Conservation (phyloP, 2,113 vertebrate genomes). For the Syrrhaptes paradoxus region DNA sequence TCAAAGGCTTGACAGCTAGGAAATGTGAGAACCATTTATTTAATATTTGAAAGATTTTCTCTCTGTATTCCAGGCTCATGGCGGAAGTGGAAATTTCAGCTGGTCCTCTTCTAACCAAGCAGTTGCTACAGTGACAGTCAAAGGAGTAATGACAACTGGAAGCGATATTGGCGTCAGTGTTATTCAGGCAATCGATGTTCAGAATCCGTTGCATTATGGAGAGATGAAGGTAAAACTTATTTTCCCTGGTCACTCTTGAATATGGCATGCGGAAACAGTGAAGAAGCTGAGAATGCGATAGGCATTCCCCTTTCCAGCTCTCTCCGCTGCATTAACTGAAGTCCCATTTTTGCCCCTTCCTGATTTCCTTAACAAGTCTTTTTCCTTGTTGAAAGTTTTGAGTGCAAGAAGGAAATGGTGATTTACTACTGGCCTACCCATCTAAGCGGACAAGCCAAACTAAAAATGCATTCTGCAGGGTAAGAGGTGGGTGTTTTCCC, state of each 20-base stretch:
- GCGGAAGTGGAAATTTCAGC: slow-evolving; percentile 95
- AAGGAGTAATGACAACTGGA: slow-evolving; percentile 90
- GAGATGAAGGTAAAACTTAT: slow-evolving; percentile 86
- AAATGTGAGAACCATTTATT: neutral
- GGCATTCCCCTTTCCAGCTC: neutral
- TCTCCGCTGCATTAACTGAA: neutral
- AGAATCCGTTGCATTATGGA: slow-evolving; percentile 87
- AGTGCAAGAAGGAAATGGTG: neutral
- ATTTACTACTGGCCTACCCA: neutral
- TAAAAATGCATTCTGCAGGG: neutral
- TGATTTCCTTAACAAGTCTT: neutral
- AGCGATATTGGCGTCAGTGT: slow-evolving; percentile 85
- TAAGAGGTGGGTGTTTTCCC: neutral
- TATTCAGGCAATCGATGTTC: slow-evolving; percentile 87
- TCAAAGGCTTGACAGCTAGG: neutral
- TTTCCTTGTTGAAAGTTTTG: neutral
- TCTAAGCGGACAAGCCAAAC: neutral
- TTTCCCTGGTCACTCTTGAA: neutral
- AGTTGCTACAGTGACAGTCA: slow-evolving; percentile 91
- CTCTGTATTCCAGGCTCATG: slow-evolving; percentile 76
- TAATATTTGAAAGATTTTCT: neutral
- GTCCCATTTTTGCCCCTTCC: neutral
- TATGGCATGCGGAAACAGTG: neutral
- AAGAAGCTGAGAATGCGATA: neutral
- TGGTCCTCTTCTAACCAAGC: slow-evolving; percentile 87